These are phyloP conservation scores for Laspeyria flexula DNA, from an alignment of 2,888 invertebrate genomes.

Conservation along the genomic window DNA sequence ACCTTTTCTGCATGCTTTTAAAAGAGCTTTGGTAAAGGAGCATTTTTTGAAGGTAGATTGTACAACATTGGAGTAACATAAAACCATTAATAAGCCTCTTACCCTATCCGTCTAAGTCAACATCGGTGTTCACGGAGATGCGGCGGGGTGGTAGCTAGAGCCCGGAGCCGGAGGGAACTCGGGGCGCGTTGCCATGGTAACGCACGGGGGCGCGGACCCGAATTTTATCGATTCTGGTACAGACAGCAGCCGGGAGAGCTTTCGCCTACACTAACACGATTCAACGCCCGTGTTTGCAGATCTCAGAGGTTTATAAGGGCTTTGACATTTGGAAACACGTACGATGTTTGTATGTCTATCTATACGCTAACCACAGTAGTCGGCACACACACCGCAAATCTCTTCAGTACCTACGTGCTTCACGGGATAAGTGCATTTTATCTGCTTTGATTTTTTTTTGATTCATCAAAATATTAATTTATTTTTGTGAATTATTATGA, in stretches of 20 bases:
- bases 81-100: slow-evolving; percentile 86
- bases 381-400: slow-evolving; percentile 52
- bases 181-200: slow-evolving; percentile 74
- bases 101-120: slow-evolving; percentile 86
- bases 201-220: slow-evolving; percentile 83
- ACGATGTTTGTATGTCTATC: slow-evolving; percentile 63
- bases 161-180: slow-evolving; percentile 56
- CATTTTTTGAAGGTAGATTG: slow-evolving; percentile 43
- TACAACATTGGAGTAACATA: slow-evolving; percentile 76
- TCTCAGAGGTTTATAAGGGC: slow-evolving; percentile 79
- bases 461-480: no score
- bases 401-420: slow-evolving; percentile 49
- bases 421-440: slow-evolving; percentile 34
- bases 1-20: slow-evolving; percentile 12
- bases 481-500: no score
- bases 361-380: slow-evolving; percentile 36
- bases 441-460: slow-evolving; percentile 14
- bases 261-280: slow-evolving; percentile 81
- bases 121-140: slow-evolving; percentile 81
- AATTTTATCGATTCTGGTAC: slow-evolving; percentile 85
- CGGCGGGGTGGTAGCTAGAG: slow-evolving; percentile 56
- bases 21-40: slow-evolving; percentile 18
- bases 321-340: slow-evolving; percentile 76
- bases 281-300: slow-evolving; percentile 82
- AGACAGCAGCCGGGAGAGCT: slow-evolving; percentile 81